Conservation (phyloP, 2,888 invertebrate species). For the Lapara coniferarum region DNA sequence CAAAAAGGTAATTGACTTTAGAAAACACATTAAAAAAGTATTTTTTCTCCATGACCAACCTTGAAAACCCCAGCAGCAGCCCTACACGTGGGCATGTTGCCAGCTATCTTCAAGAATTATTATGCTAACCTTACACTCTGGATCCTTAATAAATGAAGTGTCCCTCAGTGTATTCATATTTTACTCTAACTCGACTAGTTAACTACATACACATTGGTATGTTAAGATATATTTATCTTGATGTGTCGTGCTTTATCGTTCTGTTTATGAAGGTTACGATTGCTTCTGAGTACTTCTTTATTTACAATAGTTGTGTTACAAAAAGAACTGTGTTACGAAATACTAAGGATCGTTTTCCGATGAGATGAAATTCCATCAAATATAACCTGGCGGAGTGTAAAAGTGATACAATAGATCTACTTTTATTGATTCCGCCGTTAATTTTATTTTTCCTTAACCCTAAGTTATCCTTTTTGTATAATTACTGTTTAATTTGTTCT, state of each 20-base stretch:
- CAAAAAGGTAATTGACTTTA: too few relatives aligned
- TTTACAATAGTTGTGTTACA: background rate
- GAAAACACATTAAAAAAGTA: too few relatives aligned
- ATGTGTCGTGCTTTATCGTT: background rate
- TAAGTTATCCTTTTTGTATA: too few relatives aligned
- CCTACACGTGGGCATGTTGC: constrained; percentile 25
- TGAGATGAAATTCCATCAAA: too few relatives aligned
- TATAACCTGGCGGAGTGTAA: too few relatives aligned
- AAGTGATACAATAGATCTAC: too few relatives aligned
- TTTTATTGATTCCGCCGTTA: too few relatives aligned
- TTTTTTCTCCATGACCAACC: background rate
- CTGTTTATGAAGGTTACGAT: constrained; percentile 5
- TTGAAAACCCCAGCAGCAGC: background rate
- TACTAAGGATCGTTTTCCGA: background rate
- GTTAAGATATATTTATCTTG: constrained; percentile 1
- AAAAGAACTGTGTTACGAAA: background rate
- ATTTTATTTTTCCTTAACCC: too few relatives aligned
- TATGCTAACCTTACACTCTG: constrained; percentile 40
- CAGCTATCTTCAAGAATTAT: constrained; percentile 30
- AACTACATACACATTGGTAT: constrained; percentile 18
- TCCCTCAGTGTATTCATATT: constrained; percentile 23
- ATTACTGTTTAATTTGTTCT: too few relatives aligned
- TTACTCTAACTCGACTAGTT: constrained; percentile 21
- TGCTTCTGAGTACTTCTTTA: background rate
- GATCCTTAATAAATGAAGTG: constrained; percentile 32